Evolutionary conservation across 2,113 vertebrate genomes (phyloP).

Genomic region (Dasyurus viverrinus): DNA sequence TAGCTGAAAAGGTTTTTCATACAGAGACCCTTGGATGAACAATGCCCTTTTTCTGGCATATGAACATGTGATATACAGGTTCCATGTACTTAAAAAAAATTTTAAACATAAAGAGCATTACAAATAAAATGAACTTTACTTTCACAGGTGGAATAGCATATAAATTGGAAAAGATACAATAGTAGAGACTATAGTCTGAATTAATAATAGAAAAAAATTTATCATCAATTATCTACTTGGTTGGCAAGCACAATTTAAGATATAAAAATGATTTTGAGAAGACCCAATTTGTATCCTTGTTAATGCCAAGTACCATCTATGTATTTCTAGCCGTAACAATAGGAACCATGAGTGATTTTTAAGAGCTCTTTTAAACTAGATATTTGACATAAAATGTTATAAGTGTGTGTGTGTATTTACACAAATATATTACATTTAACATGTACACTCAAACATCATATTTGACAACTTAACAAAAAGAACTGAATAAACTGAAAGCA

Average conservation of each 20-base stretch:
- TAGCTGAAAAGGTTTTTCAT: neutral
- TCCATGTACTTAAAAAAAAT: too few species aligned
- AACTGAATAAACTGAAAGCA: neutral
- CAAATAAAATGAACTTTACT: neutral
- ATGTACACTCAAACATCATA: neutral
- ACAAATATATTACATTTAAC: neutral
- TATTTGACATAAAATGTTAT: neutral
- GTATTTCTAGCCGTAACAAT: neutral
- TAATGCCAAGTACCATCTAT: neutral
- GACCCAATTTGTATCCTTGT: neutral
- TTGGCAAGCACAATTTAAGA: slow-evolving; percentile 32
- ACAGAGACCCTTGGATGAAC: neutral
- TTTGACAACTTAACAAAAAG: neutral
- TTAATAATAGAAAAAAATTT: neutral
- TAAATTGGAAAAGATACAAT: slow-evolving; percentile 14
- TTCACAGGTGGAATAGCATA: neutral
- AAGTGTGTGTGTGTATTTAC: neutral
- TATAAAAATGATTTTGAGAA: neutral
- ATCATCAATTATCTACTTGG: neutral
- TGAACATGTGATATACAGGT: neutral
- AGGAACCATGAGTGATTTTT: slow-evolving; percentile 16
- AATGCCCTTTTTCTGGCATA: neutral
- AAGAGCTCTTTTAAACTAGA: neutral
- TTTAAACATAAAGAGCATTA: neutral
- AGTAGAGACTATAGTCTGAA: neutral